Evolutionary conservation across 2,797 vertebrate species (phyloP).

Genomic region (Garrulus glandarius): DNA sequence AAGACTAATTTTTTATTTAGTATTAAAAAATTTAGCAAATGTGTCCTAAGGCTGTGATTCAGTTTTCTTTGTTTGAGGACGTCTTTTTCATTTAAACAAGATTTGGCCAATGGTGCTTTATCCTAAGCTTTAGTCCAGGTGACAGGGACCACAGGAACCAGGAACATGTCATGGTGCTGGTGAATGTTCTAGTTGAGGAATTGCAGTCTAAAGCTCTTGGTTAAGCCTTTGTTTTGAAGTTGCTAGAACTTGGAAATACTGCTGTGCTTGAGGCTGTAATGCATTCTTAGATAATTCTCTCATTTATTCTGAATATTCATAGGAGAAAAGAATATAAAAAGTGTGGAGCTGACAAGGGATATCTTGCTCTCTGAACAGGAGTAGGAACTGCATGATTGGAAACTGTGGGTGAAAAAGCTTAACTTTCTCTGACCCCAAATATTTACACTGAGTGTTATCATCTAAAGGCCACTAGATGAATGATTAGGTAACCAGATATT

Average conservation of each 20-base stretch:
- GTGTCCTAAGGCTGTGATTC: neutral
- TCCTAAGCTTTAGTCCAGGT: neutral
- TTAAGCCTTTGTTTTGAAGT: neutral
- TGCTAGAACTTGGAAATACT: neutral
- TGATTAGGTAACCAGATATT: neutral
- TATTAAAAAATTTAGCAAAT: neutral
- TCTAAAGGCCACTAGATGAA: neutral
- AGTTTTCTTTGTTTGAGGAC: neutral
- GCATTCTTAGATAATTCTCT: neutral
- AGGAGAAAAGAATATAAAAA: neutral
- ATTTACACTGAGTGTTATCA: neutral
- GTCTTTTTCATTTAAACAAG: neutral
- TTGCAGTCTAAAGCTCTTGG: neutral
- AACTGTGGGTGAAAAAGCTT: neutral
- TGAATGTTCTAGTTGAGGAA: neutral
- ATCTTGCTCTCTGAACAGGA: neutral
- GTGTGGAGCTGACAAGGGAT: neutral
- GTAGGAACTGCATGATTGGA: neutral
- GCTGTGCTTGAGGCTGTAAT: neutral
- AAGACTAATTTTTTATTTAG: neutral
- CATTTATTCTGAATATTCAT: neutral
- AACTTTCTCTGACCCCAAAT: neutral
- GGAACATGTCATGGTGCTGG: accelerated
- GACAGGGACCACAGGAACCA: accelerated
- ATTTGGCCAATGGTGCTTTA: neutral